Base-by-base conservation (phyloP, 2,797 vertebrate species). In the Pseudochirops corinnae region DNA sequence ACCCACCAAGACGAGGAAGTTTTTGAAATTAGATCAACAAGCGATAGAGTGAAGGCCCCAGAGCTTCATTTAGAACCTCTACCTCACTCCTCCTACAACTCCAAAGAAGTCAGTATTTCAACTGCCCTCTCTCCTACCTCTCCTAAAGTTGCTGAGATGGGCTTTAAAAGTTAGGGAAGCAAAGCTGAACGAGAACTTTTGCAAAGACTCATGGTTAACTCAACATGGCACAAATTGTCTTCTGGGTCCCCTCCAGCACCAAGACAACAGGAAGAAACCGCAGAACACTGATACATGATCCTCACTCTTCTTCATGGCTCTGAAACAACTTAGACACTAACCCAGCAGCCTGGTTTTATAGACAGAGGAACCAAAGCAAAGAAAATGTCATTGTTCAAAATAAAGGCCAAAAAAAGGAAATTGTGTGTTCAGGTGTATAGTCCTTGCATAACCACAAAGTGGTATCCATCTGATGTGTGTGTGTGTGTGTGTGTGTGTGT, bases 101-200 rank as follows among this genome's bases (percentile, higher is more conserved):
- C 56, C 58, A 57, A 87, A 93, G 97, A 74, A 97, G 93, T 92
- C 46, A 87, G 93, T n/a, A 67, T 46, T 74, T 55, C 90, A 93
- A 3, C 62, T 92, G 90, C 52, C 18, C 56, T 94, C 53, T 50
- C 12, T 10, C 62, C 93, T 2, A 56, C 55, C 92, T 96, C 91
- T 52, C n/a, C 55, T 90, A n/a, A 28, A 90, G 10, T 13, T 93
- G 18, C 57, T n/a, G 56, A 92, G 92, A 53, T 92, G 57, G n/a
- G 10, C n/a, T 87, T 55, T 90, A 62, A 97, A 50, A n/a, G 52
- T 0, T 52, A 60, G 90, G 31, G 4, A 74, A 52, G 91, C 55
- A 50, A 58, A 56, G n/a, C 57, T 0, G 18, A 90, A 96, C 4
- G 24, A 87, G 39, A 87, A 46, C 74, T 87, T 50, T 87, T 87